Conservation (phyloP, 2,113 vertebrate genomes). For the Piprites chloris region DNA sequence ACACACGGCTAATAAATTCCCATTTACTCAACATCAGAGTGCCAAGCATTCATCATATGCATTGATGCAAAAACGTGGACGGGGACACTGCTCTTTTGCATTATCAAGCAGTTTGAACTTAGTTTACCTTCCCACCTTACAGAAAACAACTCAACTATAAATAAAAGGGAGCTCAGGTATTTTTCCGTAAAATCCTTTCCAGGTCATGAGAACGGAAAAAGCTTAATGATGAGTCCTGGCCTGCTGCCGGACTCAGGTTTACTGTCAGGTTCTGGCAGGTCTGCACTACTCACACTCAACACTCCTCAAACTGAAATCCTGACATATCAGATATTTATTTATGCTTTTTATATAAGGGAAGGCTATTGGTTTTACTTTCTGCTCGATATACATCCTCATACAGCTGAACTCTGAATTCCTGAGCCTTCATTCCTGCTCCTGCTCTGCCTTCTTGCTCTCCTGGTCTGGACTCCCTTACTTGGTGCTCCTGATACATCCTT, state of each 20-base stretch:
- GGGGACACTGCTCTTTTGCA: not conserved
- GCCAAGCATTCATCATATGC: not conserved
- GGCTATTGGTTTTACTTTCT: not conserved
- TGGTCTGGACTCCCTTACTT: not conserved
- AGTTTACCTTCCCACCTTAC: not conserved
- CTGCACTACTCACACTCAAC: not conserved
- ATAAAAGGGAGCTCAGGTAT: not conserved
- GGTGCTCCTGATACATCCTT: not conserved
- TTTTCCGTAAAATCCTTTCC: slow-evolving; percentile 9
- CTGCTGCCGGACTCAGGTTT: rapidly evolving
- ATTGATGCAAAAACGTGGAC: not conserved
- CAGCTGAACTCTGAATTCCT: not conserved
- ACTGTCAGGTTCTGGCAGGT: slow-evolving; percentile 21
- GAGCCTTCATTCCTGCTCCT: not conserved
- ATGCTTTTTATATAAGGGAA: not conserved
- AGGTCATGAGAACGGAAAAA: not conserved
- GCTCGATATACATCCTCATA: not conserved
- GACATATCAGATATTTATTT: not conserved
- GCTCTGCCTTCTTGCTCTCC: not conserved
- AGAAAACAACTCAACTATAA: not conserved
- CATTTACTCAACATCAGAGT: not conserved
- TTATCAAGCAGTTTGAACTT: not conserved
- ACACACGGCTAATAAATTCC: not conserved
- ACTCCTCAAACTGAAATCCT: not conserved
- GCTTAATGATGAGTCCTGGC: not conserved